phyloP scores from a whole-genome alignment of 1,140 invertebrate genomes.

The Orius laevigatus region DNA sequence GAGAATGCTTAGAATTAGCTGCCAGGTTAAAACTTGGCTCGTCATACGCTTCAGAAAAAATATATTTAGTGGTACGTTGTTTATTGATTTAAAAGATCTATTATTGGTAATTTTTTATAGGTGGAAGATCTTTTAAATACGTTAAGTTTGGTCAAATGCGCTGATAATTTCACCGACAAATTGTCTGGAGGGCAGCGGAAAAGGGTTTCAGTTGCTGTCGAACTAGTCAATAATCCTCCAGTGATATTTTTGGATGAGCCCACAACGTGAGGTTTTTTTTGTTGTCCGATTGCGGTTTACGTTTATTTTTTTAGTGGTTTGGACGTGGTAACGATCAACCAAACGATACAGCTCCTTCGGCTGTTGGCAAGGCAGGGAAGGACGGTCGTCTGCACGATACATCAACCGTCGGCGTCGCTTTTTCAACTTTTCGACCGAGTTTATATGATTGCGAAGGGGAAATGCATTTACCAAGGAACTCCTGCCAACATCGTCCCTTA shows the following conservation, averaged over 20 bases:
- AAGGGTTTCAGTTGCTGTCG: constrained; percentile 44
- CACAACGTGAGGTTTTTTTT: constrained; percentile 40
- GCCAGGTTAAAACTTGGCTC: constrained; percentile 69
- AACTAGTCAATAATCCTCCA: constrained; percentile 46
- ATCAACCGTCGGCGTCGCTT: constrained; percentile 46
- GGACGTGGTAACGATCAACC: constrained; percentile 40
- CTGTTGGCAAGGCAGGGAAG: constrained; percentile 32
- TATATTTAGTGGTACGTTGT: constrained; percentile 20
- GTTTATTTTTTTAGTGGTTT: constrained; percentile 33
- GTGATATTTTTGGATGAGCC: constrained; percentile 52
- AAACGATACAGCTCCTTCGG: constrained; percentile 32
- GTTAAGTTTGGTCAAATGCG: constrained; percentile 29
- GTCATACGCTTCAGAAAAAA: constrained; percentile 19
- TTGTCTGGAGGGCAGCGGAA: constrained; percentile 48
- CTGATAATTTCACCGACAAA: constrained; percentile 31
- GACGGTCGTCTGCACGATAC: constrained; percentile 49
- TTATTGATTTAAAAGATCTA: constrained; percentile 1
- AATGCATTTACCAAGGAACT: constrained; percentile 39
- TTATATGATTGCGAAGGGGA: constrained; percentile 39
- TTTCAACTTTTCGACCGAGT: constrained; percentile 45
- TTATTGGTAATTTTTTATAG: constrained; percentile 19
- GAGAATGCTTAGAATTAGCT: constrained; percentile 68
- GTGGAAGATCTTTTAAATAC: constrained; percentile 28
- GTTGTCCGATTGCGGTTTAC: not conserved
- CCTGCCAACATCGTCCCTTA: constrained; percentile 35